Conservation (phyloP, 2,888 invertebrate species). For the Caenorhabditis japonica region DNA sequence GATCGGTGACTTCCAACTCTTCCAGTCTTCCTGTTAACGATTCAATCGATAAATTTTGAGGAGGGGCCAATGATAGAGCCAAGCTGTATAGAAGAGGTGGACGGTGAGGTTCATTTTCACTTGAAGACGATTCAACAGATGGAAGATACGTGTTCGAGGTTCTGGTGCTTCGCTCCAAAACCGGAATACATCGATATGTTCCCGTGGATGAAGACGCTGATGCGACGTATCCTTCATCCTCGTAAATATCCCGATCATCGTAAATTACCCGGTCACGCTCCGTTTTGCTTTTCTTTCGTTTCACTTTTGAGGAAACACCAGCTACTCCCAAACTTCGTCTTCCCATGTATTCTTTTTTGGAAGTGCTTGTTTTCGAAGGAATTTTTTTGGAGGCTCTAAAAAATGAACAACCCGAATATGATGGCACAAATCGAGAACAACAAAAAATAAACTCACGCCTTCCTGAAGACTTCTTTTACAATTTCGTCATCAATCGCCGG, state of each 20-base stretch:
- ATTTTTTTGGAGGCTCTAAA: conserved; percentile 21
- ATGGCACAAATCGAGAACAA: no score
- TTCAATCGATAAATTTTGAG: conserved; percentile 14
- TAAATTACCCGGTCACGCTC: conserved; percentile 44
- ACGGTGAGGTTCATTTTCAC: conserved; percentile 14
- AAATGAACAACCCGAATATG: no score
- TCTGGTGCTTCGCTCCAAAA: conserved; percentile 15
- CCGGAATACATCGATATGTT: conserved; percentile 46
- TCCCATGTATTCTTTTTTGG: conserved; percentile 42
- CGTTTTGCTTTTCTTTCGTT: conserved; percentile 44
- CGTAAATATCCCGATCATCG: conserved; percentile 31
- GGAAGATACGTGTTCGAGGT: conserved; percentile 20
- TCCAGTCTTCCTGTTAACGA: conserved; percentile 17
- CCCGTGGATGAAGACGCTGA: conserved; percentile 27
- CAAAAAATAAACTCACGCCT: conserved; percentile 20
- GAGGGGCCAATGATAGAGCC: conserved; percentile 15
- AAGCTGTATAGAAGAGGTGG: conserved; percentile 29
- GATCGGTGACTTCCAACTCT: conserved; percentile 20
- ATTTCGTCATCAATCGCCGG: conserved; percentile 34
- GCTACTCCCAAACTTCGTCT: conserved; percentile 40
- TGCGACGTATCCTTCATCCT: conserved; percentile 39
- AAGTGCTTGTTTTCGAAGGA: conserved; percentile 4
- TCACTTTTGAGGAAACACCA: conserved; percentile 34
- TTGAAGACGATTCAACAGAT: conserved; percentile 14
- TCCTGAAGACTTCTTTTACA: conserved; percentile 10